Percentiles rank a stretch among this genome's conserved stretches.
Conservation (phyloP, 2,797 vertebrate genomes). For the Columba guinea region DNA sequence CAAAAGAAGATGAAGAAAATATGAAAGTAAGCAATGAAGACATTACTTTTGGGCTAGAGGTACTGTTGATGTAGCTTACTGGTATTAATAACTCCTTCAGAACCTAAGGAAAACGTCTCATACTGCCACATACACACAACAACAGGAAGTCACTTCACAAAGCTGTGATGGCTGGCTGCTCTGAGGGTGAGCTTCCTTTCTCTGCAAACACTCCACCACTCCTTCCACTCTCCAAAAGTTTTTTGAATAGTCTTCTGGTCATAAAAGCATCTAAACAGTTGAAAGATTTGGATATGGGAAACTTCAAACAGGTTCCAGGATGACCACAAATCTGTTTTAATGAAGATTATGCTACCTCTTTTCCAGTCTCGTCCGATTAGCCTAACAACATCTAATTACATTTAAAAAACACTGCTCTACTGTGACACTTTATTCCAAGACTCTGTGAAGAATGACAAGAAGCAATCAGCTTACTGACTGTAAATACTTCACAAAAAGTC, state of each 20-base stretch:
- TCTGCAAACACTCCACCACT: constrained; percentile 84
- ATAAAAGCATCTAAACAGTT: constrained; percentile 77
- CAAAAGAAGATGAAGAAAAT: not conserved
- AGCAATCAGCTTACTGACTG: not conserved
- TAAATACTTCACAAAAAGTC: not conserved
- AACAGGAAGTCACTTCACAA: not conserved
- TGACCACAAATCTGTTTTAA: not conserved
- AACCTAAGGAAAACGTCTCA: not conserved
- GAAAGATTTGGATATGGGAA: not conserved
- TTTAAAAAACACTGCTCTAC: not conserved
- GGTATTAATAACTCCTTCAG: not conserved
- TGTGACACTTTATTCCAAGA: not conserved
- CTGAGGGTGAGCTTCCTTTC: constrained; percentile 85
- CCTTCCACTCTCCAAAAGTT: constrained; percentile 83
- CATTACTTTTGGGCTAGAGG: not conserved
- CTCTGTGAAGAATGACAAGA: not conserved
- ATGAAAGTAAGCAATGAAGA: not conserved
- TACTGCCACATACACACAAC: not conserved
- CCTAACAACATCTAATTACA: not conserved
- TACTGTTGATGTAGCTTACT: not conserved
- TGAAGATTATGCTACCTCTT: not conserved
- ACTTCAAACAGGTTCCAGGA: not conserved
- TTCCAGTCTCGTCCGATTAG: not conserved
- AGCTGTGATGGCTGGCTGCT: constrained; percentile 90
- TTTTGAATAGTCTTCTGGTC: constrained; percentile 72